A percentile compares a stretch with the other conserved stretches of the same genome.
These are phyloP conservation scores for Lagria hirta DNA, from an alignment of 2,888 invertebrate species.

Conservation along the genomic window DNA sequence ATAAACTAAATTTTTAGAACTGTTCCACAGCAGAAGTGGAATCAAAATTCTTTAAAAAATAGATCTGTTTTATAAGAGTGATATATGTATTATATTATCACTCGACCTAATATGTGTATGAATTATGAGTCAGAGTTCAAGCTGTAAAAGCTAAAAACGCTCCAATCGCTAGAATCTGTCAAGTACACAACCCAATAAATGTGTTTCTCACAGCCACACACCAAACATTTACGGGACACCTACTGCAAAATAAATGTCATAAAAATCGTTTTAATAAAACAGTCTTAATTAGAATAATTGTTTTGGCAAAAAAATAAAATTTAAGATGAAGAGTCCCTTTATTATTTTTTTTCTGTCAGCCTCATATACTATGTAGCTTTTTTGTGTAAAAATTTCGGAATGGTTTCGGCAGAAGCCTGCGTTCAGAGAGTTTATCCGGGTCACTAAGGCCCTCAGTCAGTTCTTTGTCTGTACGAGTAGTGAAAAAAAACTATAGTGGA, in stretches of 20 bases:
- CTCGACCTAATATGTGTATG: no score
- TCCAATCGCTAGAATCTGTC: constrained; percentile 40
- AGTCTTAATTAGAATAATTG: no score
- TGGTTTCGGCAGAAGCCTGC: constrained; percentile 36
- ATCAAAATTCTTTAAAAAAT: constrained; percentile 6
- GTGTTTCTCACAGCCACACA: constrained; percentile 52
- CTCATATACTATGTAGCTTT: constrained; percentile 40
- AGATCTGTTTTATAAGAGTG: background rate
- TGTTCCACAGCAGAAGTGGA: no score
- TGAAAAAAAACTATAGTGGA: constrained; percentile 17
- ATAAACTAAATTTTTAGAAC: no score
- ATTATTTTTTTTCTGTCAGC: no score
- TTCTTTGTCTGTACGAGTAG: constrained; percentile 31
- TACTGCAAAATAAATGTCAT: constrained; percentile 7
- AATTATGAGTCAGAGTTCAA: no score
- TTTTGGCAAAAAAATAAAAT: no score
- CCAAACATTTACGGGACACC: constrained; percentile 47
- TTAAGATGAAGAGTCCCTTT: no score
- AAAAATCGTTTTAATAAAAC: constrained; percentile 34
- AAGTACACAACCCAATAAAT: constrained; percentile 49
- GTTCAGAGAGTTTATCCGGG: constrained; percentile 24
- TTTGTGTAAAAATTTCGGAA: constrained; percentile 33
- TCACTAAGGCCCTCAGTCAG: constrained; percentile 30
- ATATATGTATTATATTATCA: no score
- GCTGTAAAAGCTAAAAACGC: constrained; percentile 41